Evolutionary conservation across 2,888 invertebrate genomes (phyloP).

Genomic region (Scaptomyza tumidula): DNA sequence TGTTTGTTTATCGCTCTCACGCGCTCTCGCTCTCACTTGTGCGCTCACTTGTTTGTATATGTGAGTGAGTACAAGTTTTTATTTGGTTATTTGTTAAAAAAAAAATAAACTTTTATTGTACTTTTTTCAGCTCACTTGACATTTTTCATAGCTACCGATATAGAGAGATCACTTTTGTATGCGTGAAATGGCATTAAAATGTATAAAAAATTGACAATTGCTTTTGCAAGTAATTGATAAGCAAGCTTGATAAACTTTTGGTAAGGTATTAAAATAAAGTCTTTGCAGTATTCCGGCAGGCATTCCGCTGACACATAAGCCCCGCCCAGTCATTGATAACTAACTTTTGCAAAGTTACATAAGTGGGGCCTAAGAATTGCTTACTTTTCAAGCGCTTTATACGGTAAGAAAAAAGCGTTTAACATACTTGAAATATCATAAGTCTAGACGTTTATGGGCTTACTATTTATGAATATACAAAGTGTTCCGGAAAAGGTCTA

Average conservation of each 20-base stretch:
- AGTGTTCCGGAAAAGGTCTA: conserved; percentile 39
- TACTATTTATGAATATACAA: conserved; percentile 34
- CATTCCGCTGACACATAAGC: conserved; percentile 26
- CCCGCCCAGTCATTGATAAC: conserved; percentile 45
- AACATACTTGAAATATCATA: conserved; percentile 22
- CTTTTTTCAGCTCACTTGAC: conserved; percentile 37
- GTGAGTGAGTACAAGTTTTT: conserved; percentile 30
- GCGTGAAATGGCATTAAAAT: neutral
- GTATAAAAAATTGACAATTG: conserved; percentile 7
- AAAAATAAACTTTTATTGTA: conserved; percentile 27
- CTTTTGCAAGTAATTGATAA: conserved; percentile 34
- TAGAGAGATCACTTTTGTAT: conserved; percentile 25
- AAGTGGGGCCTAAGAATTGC: conserved; percentile 46
- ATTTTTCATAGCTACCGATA: conserved; percentile 28
- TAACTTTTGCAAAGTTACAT: conserved; percentile 45
- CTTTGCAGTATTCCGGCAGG: conserved; percentile 16
- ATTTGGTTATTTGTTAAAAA: conserved; percentile 50
- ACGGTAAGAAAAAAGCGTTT: conserved; percentile 13
- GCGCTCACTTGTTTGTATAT: conserved; percentile 8
- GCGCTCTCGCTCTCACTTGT: conserved; percentile 19
- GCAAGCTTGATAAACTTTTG: conserved; percentile 19
- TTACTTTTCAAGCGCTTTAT: conserved; percentile 25
- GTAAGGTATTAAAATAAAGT: conserved; percentile 18
- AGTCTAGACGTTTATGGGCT: conserved; percentile 30
- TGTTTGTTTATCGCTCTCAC: conserved; percentile 60